phyloP scores from a whole-genome alignment of 2,113 vertebrate species.

The Calyptomena viridis region DNA sequence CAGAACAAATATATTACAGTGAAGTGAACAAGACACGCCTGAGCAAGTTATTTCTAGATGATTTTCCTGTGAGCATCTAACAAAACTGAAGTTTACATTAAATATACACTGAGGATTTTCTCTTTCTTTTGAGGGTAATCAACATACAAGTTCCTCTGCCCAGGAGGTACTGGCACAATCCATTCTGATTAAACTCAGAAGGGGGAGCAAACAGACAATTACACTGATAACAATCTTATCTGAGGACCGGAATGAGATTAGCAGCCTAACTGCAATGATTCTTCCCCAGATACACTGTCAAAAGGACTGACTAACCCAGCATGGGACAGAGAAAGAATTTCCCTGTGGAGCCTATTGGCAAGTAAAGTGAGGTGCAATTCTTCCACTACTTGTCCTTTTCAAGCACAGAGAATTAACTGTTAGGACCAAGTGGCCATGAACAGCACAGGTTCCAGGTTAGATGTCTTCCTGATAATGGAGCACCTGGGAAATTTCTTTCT shows the following conservation, averaged over 20 bases:
- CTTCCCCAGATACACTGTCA: background rate
- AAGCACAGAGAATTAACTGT: background rate
- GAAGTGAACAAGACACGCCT: background rate
- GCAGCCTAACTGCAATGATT: background rate
- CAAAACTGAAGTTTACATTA: slow-evolving; percentile 24
- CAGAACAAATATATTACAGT: background rate
- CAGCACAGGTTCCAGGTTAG: background rate
- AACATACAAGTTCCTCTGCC: background rate
- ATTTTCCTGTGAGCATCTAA: background rate
- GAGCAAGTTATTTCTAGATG: background rate
- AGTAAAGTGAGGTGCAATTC: background rate
- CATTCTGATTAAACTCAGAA: slow-evolving; percentile 14
- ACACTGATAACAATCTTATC: slow-evolving; percentile 40
- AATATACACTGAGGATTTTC: slow-evolving; percentile 5
- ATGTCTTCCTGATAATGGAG: background rate
- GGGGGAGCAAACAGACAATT: slow-evolving; percentile 42
- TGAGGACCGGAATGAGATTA: slow-evolving; percentile 47
- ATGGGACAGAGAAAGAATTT: background rate
- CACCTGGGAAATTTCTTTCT: background rate
- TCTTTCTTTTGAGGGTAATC: slow-evolving; percentile 33
- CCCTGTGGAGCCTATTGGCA: background rate
- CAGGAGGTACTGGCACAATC: slow-evolving; percentile 28
- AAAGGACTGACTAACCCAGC: background rate
- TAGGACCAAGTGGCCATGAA: background rate
- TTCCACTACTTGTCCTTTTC: background rate